phyloP scores from a whole-genome alignment of 2,888 invertebrate genomes.

The Priocnemis perturbator region DNA sequence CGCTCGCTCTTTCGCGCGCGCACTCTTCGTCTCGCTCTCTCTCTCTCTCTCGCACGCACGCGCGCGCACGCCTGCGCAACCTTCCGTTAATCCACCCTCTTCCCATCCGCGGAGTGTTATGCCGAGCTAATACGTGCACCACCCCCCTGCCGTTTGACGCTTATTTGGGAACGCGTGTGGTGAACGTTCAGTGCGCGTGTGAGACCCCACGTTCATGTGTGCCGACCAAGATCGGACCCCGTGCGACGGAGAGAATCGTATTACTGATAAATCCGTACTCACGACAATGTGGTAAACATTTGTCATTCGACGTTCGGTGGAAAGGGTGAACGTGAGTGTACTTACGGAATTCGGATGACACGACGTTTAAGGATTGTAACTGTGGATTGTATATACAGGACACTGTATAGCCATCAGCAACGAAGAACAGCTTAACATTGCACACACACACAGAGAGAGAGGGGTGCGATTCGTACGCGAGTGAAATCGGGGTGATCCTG shows the following conservation, averaged over 20 bases:
- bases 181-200: conserved; percentile 26
- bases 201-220: conserved; percentile 3
- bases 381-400: too few relatives aligned
- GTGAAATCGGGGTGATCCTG: too few relatives aligned
- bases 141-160: conserved; percentile 3
- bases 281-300: too few relatives aligned
- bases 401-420: too few relatives aligned
- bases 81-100: neutral
- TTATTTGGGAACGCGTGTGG: conserved; percentile 36
- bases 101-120: conserved; percentile 6
- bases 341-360: too few relatives aligned
- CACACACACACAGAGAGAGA: too few relatives aligned
- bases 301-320: too few relatives aligned
- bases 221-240: conserved; percentile 37
- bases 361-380: too few relatives aligned
- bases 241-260: conserved; percentile 16
- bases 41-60: conserved; percentile 12
- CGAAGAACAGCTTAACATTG: too few relatives aligned
- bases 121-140: conserved; percentile 4
- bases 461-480: too few relatives aligned
- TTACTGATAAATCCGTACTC: too few relatives aligned
- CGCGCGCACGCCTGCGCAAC: neutral
- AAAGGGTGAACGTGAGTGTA: too few relatives aligned
- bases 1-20: conserved; percentile 19
- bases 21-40: conserved; percentile 9